Conservation (phyloP, 2,888 invertebrate genomes). For the Cryptophagus acutangulus region DNA sequence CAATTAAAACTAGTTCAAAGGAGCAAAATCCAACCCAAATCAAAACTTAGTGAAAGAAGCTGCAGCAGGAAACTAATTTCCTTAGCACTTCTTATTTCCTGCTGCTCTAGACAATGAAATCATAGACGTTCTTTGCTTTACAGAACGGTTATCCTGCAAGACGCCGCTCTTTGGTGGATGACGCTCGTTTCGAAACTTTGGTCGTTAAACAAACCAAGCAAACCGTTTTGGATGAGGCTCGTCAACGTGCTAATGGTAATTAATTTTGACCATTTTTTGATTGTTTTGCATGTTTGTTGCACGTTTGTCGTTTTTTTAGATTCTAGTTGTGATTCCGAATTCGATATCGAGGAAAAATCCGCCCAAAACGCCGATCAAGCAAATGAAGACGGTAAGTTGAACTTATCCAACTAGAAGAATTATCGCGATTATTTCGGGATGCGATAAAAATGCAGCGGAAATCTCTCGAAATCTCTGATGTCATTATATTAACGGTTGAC, state of each 20-base stretch:
- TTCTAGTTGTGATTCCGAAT: conserved; percentile 46
- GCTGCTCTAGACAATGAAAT: conserved; percentile 36
- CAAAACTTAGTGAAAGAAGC: conserved; percentile 20
- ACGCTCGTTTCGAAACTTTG: conserved; percentile 94
- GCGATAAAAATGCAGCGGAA: conserved; percentile 5
- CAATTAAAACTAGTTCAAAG: too few species aligned
- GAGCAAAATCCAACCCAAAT: conserved; percentile 15
- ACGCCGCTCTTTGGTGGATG: conserved; percentile 92
- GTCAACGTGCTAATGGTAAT: conserved; percentile 82
- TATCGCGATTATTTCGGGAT: not conserved
- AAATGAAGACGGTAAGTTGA: conserved; percentile 37
- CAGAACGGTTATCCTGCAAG: conserved; percentile 97
- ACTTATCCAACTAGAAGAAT: too few species aligned
- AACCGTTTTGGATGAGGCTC: conserved; percentile 85
- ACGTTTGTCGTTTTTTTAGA: conserved; percentile 36
- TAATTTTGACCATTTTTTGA: conserved; percentile 17
- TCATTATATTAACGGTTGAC: conserved; percentile 29
- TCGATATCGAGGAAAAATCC: conserved; percentile 39
- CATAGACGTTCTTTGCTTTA: conserved; percentile 39
- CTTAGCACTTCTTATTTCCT: conserved; percentile 33
- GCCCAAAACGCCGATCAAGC: conserved; percentile 28
- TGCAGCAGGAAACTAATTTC: conserved; percentile 36
- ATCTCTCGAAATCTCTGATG: conserved; percentile 6
- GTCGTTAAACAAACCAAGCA: conserved; percentile 94
- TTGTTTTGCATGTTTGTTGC: conserved; percentile 26